phyloP scores from a whole-genome alignment of 2,113 vertebrate species.

The Thalassoma bifasciatum region DNA sequence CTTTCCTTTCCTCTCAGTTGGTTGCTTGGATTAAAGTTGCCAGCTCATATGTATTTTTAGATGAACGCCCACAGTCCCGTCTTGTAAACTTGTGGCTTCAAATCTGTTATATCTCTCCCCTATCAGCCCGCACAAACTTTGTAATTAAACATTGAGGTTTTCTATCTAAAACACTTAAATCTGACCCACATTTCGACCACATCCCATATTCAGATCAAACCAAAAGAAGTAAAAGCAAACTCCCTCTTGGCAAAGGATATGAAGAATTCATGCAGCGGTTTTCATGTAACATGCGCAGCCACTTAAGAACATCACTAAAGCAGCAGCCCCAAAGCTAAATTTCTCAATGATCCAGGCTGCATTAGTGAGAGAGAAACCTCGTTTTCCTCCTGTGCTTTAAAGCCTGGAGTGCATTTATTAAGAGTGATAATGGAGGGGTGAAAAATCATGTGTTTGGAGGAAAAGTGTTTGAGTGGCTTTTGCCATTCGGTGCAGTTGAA shows the following conservation, averaged over 20 bases:
- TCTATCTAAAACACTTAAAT: conserved; percentile 28
- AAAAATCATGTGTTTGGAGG: conserved; percentile 20
- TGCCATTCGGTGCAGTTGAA: conserved; percentile 40
- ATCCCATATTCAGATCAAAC: conserved; percentile 33
- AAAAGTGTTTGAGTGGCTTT: conserved; percentile 20
- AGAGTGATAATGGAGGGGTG: conserved; percentile 16
- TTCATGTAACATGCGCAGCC: conserved; percentile 65
- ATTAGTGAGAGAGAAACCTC: conserved; percentile 17
- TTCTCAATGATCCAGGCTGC: conserved; percentile 47
- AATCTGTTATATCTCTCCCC: background rate
- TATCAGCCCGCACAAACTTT: conserved; percentile 4
- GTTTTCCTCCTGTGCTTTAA: conserved; percentile 18
- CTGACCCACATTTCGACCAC: conserved; percentile 21
- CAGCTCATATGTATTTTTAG: conserved; percentile 15
- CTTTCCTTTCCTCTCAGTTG: background rate
- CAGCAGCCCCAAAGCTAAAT: conserved; percentile 24
- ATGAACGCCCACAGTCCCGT: background rate
- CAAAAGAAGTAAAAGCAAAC: conserved; percentile 7
- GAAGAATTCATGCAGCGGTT: conserved; percentile 67
- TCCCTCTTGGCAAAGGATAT: conserved; percentile 25
- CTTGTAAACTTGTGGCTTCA: background rate
- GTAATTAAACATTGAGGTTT: conserved; percentile 33
- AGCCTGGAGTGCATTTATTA: conserved; percentile 31
- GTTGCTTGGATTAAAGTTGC: background rate
- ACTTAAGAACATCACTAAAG: conserved; percentile 35